Evolutionary conservation across 2,888 invertebrate species (phyloP).

Genomic region (Lacanobia oleracea): DNA sequence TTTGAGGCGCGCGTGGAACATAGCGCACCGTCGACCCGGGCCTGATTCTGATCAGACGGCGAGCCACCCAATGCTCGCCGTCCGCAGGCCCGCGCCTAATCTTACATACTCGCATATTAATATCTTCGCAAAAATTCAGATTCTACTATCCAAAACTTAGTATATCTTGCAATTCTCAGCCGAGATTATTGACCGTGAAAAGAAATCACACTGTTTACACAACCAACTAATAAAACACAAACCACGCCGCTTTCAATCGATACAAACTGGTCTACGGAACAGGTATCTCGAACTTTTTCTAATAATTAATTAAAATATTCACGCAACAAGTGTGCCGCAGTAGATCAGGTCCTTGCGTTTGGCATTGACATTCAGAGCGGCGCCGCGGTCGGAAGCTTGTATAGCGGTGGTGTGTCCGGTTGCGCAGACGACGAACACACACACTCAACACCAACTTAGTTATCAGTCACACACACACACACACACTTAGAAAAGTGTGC

Average conservation of each 20-base stretch:
- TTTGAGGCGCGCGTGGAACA: too few species aligned
- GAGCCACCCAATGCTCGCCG: too few species aligned
- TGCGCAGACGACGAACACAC: constrained; percentile 46
- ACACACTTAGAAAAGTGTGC: background rate
- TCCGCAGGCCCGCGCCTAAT: too few species aligned
- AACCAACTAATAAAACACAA: constrained; percentile 18
- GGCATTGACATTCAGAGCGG: constrained; percentile 67
- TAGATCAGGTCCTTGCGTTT: constrained; percentile 62
- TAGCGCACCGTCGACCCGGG: too few species aligned
- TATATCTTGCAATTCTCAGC: background rate
- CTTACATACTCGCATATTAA: background rate
- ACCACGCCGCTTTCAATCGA: constrained; percentile 29
- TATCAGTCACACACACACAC: constrained; percentile 4
- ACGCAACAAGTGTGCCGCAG: constrained; percentile 32
- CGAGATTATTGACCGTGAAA: background rate
- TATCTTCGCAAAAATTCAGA: background rate
- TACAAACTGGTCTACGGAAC: constrained; percentile 49
- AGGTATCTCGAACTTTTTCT: constrained; percentile 55
- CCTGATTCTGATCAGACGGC: too few species aligned
- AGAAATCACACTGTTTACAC: constrained; percentile 35
- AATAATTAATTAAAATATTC: constrained; percentile 58
- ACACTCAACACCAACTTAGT: constrained; percentile 3
- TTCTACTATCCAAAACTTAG: background rate
- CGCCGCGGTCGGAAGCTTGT: constrained; percentile 59
- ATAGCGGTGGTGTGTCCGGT: constrained; percentile 67